Evolutionary conservation across 2,113 vertebrate genomes (phyloP), one percentile per base, ranked within the genome.

Genomic region (Rhabdomys dilectus): DNA sequence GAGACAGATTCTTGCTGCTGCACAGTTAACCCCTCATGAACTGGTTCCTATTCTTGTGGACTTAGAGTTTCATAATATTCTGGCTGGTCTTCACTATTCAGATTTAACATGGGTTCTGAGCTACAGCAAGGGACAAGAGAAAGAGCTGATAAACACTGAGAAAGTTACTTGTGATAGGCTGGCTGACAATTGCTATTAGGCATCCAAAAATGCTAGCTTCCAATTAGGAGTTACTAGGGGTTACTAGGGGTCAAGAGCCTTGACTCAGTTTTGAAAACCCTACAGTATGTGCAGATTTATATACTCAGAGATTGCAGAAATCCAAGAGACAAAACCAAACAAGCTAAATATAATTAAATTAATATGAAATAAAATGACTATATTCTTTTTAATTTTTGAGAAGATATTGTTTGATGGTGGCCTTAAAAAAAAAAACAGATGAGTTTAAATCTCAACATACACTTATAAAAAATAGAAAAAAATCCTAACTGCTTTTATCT

Each of bases 281-380:
- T 72, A 66, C 72, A 70, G 80, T 56, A 36, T 17, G 53, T 21
- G 16, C 9, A 76, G 73, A 81, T 91, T 96, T 76, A 39, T 58
- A 19, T 21, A 72, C 7, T 10, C 19, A 64, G 56, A 89, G 66
- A 91, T 48, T 77, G 76, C 1, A 13, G 68, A 56, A 93, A 39
- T 75, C 68, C 15, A 29, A 80, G 12, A n/a, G 31, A 45, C 34
- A 93, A 64, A 84, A 17, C 12, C 75, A 78, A n/a, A 80, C 66
- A 88, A 84, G 82, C 87, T 60, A 78, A 96, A 78, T 90, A 89
- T 81, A 62, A 76, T 53, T 88, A 82, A 75, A 66, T 80, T 78
- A 80, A 77, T 89, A 93, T n/a, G 92, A 91, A 95, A 89, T 87
- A 45, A 95, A 89, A 93, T 84, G 53, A 51, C 39, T 89, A 84